These are phyloP conservation scores for Pygmarrhopalites habei DNA, from an alignment of 1,140 invertebrate species.

Conservation along the genomic window DNA sequence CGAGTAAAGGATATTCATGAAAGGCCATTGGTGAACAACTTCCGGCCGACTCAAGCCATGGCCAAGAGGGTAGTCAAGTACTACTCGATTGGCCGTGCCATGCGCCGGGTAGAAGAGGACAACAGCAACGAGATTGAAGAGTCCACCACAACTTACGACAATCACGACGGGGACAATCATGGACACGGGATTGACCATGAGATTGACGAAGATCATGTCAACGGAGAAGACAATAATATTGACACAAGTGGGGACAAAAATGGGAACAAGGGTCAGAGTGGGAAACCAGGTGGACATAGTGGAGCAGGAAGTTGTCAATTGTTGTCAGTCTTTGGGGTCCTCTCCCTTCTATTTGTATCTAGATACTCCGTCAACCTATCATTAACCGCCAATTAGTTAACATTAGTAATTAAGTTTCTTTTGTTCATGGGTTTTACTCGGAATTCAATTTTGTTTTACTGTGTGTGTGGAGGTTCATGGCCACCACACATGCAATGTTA, in stretches of 20 bases:
- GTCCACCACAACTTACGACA: not conserved
- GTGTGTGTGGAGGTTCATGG: too few relatives aligned
- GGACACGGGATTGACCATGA: conserved; percentile 16
- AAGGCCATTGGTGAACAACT: conserved; percentile 42
- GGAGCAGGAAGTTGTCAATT: too few relatives aligned
- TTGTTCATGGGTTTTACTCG: too few relatives aligned
- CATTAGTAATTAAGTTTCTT: too few relatives aligned
- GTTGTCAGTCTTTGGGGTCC: too few relatives aligned
- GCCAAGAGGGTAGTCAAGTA: conserved; percentile 35
- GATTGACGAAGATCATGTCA: not conserved
- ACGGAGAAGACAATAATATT: not conserved
- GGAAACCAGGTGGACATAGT: too few relatives aligned
- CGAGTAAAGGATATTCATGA: conserved; percentile 35
- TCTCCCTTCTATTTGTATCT: too few relatives aligned
- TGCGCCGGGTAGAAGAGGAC: conserved; percentile 1
- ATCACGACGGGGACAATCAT: not conserved
- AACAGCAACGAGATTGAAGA: conserved; percentile 20
- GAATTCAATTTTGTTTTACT: too few relatives aligned
- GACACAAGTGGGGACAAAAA: not conserved
- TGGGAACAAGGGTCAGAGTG: too few relatives aligned
- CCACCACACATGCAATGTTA: too few relatives aligned
- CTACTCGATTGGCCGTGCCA: not conserved
- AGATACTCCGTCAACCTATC: too few relatives aligned
- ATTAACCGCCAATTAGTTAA: too few relatives aligned
- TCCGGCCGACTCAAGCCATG: conserved; percentile 41